phyloP scores from a whole-genome alignment of 2,888 invertebrate genomes.

The Sinhomidia bicolor region DNA sequence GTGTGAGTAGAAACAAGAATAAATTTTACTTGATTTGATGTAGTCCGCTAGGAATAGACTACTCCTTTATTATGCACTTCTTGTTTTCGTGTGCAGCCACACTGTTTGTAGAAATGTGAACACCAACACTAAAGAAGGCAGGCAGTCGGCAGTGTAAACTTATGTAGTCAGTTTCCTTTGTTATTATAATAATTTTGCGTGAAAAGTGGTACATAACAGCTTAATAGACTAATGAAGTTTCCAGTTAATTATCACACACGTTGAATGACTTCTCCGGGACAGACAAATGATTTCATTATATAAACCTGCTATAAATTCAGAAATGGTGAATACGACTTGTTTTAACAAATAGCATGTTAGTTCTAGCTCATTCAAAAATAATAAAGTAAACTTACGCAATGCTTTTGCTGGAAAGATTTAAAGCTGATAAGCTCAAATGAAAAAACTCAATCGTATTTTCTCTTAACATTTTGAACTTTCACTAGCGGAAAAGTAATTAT shows the following conservation, averaged over 20 bases:
- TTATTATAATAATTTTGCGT: background rate
- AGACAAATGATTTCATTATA: constrained; percentile 33
- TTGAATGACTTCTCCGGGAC: background rate
- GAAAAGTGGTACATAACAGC: background rate
- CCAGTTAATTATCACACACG: constrained; percentile 18
- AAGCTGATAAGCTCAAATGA: too few relatives aligned
- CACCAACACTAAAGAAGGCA: too few relatives aligned
- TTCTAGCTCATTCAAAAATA: background rate
- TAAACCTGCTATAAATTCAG: background rate
- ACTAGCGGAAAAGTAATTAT: too few relatives aligned
- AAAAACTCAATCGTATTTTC: too few relatives aligned
- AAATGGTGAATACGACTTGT: background rate
- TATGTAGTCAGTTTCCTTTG: background rate
- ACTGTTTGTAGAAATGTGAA: background rate
- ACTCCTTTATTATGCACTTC: constrained; percentile 13
- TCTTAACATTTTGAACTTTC: too few relatives aligned
- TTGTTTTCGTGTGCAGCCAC: background rate
- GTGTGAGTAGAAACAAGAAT: background rate
- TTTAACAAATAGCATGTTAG: background rate
- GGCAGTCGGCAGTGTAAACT: background rate
- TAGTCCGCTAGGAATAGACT: background rate
- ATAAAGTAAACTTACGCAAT: background rate
- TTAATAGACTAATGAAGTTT: constrained; percentile 17
- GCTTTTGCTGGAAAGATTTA: background rate
- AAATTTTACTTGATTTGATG: background rate